These are phyloP conservation scores for Zosterops hypoxanthus DNA, from an alignment of 2,113 vertebrate genomes.

Conservation along the genomic window DNA sequence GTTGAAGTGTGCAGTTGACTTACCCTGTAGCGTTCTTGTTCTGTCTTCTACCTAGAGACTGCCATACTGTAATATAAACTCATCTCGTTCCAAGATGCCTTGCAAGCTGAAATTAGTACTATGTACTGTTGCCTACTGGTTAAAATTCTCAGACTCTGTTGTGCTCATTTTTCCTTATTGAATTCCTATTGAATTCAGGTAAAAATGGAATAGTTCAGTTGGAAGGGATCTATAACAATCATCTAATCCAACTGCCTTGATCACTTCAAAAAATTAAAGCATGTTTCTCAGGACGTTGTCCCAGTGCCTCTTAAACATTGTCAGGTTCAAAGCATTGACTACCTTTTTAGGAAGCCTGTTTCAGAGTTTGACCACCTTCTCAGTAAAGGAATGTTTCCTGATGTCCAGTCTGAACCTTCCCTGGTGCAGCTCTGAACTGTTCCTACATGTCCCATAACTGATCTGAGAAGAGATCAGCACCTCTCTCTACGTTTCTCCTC, in stretches of 20 bases:
- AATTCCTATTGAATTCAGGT: neutral
- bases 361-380: neutral
- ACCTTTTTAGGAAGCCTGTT: neutral
- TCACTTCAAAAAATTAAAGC: neutral
- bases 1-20: neutral
- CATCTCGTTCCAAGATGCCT: neutral
- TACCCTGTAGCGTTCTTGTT: neutral
- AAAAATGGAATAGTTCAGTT: neutral
- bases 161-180: neutral
- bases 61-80: neutral
- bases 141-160: neutral
- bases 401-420: neutral
- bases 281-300: neutral
- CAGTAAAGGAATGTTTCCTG: neutral
- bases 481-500: neutral
- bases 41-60: neutral
- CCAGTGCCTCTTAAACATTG: neutral
- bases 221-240: neutral
- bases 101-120: neutral
- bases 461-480: neutral
- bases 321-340: fast-evolving
- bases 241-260: neutral
- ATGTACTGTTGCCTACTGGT: neutral
- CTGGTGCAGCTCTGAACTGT: neutral
- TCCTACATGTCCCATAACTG: fast-evolving